Base-by-base conservation (phyloP, 2,888 invertebrate genomes). In the Koerneria pararmatus region DNA sequence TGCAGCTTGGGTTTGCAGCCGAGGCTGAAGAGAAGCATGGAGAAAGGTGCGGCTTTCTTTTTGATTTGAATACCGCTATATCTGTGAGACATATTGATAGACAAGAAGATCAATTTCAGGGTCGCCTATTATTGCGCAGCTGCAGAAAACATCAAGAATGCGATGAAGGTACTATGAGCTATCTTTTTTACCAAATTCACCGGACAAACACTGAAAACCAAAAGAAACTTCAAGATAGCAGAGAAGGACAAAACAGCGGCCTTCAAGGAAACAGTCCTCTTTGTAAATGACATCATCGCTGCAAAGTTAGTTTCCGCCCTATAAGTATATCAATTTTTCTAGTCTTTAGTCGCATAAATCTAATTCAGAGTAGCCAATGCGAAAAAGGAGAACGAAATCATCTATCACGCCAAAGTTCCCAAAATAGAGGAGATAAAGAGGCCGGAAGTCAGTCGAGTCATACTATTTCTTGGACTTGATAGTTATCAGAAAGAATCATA, bases 21-120 rank as follows among this genome's bases (percentile, higher is more conserved):
- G 95, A 95, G 29, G 66, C 67, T 82, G 91, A 91, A 79, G 91
- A 93, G 79, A 93, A 93, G 84, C 93, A 92, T 91, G 97, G 97
- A 0, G 93, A 94, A 83, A 87, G 94, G 91, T 69, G 29, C 5
- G 3, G 41, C 22, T 19, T 15, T 19, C 8, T 24, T 54, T 15
- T 15, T 19, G 54, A 27, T 57, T n/a, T 57, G 29, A 29, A 29
- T 11, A 29, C 57, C 5, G 57, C 27, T 54, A 24, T n/a, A 54
- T 1, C 22, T 22, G 22, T 8, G 8, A 41, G 41, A 41, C 11
- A 41, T 8, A 41, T 8, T 8, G 41, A 19, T 19, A 19, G 41
- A 19, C 11, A 19, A 41, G 41, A 41, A 19, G 19, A 41, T 8
- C 8, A 19, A 41, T 8, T 49, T 49, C 48, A 61, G 37, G 29